These are phyloP conservation scores for Pipistrellus pipistrellus DNA, from an alignment of 2,797 vertebrate genomes.

Conservation along the genomic window DNA sequence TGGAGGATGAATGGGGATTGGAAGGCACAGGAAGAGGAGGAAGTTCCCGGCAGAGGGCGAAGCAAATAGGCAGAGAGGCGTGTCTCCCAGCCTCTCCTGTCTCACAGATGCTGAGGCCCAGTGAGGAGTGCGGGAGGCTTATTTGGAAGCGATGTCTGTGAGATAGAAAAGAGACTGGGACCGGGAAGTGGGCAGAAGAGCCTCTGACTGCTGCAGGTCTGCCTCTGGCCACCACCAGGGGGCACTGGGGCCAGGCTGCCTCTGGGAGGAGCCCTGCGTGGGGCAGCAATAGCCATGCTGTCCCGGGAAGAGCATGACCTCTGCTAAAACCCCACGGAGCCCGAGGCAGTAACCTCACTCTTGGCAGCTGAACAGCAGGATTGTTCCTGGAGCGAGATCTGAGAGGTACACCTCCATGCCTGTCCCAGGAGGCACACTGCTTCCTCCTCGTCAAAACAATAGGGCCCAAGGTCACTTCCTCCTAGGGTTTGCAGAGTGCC, in stretches of 20 bases:
- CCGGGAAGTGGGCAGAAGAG: accelerated
- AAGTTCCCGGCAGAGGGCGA: background rate
- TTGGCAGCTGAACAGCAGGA: background rate
- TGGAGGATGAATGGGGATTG: background rate
- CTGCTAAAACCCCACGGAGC: background rate
- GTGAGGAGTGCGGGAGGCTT: too few species aligned
- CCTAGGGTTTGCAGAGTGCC: background rate
- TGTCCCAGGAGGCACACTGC: background rate
- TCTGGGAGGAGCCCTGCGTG: background rate
- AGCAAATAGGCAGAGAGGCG: background rate
- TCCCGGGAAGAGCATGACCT: background rate
- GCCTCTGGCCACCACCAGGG: background rate
- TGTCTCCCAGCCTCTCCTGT: background rate
- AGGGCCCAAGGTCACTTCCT: background rate
- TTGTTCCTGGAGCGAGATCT: background rate
- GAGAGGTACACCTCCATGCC: too few species aligned
- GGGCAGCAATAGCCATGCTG: background rate
- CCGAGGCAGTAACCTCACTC: background rate
- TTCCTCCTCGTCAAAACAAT: too few species aligned
- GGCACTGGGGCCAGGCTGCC: background rate
- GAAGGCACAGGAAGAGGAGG: background rate
- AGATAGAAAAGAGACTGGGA: background rate
- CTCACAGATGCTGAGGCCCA: background rate
- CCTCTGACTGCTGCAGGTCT: background rate
- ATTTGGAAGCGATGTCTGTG: accelerated